Conservation (phyloP, 2,113 vertebrate genomes). For the Euleptes europaea region DNA sequence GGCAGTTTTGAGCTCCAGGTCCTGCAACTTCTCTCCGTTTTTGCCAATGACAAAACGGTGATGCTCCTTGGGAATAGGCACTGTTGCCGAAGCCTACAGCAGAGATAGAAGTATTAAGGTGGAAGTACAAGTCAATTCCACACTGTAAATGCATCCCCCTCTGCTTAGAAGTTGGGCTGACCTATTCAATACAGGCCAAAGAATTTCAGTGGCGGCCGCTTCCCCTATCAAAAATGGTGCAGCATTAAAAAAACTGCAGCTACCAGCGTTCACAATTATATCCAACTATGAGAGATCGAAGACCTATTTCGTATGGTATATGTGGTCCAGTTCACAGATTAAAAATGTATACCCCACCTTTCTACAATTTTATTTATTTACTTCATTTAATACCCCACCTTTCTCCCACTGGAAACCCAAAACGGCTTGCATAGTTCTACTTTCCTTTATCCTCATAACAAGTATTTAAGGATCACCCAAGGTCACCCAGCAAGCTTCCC, state of each 20-base stretch:
- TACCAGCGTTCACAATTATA: not conserved
- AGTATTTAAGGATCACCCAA: too few relatives aligned
- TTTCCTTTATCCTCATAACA: too few relatives aligned
- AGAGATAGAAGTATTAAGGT: not conserved
- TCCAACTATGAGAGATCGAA: not conserved
- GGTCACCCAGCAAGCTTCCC: too few relatives aligned
- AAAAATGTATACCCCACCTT: too few relatives aligned
- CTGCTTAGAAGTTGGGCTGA: not conserved
- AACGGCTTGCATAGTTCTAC: too few relatives aligned
- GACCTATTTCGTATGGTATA: not conserved
- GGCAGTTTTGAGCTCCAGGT: slow-evolving; percentile 97
- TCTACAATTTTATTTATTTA: too few relatives aligned
- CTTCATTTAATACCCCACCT: too few relatives aligned
- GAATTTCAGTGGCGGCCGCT: not conserved
- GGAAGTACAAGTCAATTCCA: not conserved
- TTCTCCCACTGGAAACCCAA: too few relatives aligned
- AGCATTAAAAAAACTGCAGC: not conserved
- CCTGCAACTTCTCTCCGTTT: slow-evolving; percentile 97
- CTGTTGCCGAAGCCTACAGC: slow-evolving; percentile 90
- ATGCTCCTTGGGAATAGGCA: slow-evolving; percentile 97
- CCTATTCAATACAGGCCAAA: not conserved
- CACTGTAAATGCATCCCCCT: not conserved
- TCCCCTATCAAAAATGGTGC: not conserved
- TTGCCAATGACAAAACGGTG: slow-evolving; percentile 99
- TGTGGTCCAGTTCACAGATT: too few relatives aligned